Evolutionary conservation across 2,888 invertebrate species (phyloP), one percentile per base, ranked within the genome.

Genomic region (Smittia sp.): DNA sequence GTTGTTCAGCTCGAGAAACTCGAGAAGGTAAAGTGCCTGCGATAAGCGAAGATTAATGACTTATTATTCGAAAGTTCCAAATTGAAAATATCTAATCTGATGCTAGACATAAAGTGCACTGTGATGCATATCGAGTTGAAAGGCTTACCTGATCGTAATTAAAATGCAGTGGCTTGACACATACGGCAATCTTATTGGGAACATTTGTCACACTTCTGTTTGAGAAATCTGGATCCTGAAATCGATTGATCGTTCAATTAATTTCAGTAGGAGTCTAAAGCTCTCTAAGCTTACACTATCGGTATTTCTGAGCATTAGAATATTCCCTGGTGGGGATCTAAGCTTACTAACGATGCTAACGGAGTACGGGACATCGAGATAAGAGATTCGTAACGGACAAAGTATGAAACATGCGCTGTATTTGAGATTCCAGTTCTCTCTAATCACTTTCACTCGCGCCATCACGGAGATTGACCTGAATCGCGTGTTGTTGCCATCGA

Each of bases 381-480:
- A 86, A 0, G 81, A 79, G 65, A 85, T 83, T 38, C 88, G 86
- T 74, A 94, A 83, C 7, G 92, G 89, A 78, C 95, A 96, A 75
- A 94, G 84, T 25, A 96, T 88, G 80, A 94, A 96, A 78, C 92
- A 91, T 7, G 96, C 96, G 80, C 93, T 94, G 83, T 93, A 96
- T 80, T 93, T 93, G 25, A 96, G 84, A 80, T 93, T 95, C 96
- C 96, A 96, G 80, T 96, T 95, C 80, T 96, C 96, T 22, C 94
- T 86, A 74, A 96, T 95, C 1, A 89, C 88, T 85, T 92, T 92
- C 74, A 92, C 89, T 83, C 88, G 87, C 13, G 91, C 91, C 78
- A 88, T 87, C 41, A 92, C 88, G 0, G 89, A 90, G 75, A 88
- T 84, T 7, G 91, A 88, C 65, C 85, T 83, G 75, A 79, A 81